Percentiles rank a stretch among this genome's conserved stretches.
phyloP scores from a whole-genome alignment of 2,888 invertebrate genomes.

The Coleophora flavipennella region DNA sequence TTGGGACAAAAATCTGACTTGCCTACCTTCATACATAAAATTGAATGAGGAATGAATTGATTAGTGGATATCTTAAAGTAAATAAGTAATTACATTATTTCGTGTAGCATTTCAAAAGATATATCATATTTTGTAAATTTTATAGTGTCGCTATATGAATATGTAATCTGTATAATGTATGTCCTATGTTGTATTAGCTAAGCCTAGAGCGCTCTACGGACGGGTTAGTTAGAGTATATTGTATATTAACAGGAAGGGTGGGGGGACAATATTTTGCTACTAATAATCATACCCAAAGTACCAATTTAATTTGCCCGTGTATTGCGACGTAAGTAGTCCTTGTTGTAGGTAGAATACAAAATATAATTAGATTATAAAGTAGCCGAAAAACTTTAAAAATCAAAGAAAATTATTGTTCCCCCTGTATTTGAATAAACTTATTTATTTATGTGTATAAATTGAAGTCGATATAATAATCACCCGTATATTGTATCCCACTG shows the following conservation, averaged over 20 bases:
- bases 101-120: slow-evolving; percentile 68
- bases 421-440: background rate
- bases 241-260: too few relatives aligned
- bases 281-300: too few relatives aligned
- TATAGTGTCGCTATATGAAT: slow-evolving; percentile 68
- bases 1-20: too few relatives aligned
- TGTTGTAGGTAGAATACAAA: too few relatives aligned
- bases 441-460: slow-evolving; percentile 17
- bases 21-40: too few relatives aligned
- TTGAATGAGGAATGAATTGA: slow-evolving; percentile 50
- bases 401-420: background rate
- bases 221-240: too few relatives aligned
- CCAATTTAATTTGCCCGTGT: too few relatives aligned
- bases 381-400: too few relatives aligned
- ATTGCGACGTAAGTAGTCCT: too few relatives aligned
- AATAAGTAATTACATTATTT: slow-evolving; percentile 52
- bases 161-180: slow-evolving; percentile 57
- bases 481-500: slow-evolving; percentile 18
- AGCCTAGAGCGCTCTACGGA: slow-evolving; percentile 68
- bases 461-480: slow-evolving; percentile 9
- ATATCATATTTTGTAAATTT: slow-evolving; percentile 74
- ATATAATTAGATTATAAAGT: too few relatives aligned
- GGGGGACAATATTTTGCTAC: too few relatives aligned
- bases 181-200: slow-evolving; percentile 60
- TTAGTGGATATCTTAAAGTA: slow-evolving; percentile 49